Evolutionary conservation across 2,888 invertebrate genomes (phyloP).

Genomic region (Eilema depressum): DNA sequence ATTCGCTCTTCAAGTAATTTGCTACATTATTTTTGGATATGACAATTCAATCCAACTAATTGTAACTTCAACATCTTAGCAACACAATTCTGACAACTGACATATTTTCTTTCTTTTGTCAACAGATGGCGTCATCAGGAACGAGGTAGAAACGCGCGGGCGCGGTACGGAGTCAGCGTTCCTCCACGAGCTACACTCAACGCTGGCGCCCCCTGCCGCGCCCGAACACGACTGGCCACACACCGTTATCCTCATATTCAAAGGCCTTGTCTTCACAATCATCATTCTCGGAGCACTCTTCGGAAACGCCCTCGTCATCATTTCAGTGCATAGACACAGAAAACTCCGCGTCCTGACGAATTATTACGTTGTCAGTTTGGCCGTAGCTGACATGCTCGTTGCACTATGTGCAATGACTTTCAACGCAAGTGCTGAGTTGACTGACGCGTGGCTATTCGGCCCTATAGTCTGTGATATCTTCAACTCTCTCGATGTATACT

Average conservation of each 20-base stretch:
- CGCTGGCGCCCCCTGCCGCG: conserved; percentile 83
- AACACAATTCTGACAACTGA: neutral
- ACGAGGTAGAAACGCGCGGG: conserved; percentile 83
- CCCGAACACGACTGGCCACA: conserved; percentile 78
- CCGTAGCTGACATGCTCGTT: conserved; percentile 97
- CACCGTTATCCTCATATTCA: conserved; percentile 88
- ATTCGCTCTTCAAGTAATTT: too few relatives aligned
- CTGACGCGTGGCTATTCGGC: conserved; percentile 96
- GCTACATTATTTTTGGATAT: too few relatives aligned
- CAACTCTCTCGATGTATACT: conserved; percentile 97
- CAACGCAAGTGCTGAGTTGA: conserved; percentile 95
- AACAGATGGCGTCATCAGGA: conserved; percentile 76
- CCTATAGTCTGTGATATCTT: conserved; percentile 97
- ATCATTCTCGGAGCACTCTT: conserved; percentile 96
- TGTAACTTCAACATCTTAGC: too few relatives aligned
- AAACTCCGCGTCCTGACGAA: conserved; percentile 96
- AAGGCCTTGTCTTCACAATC: conserved; percentile 92
- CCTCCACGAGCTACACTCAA: conserved; percentile 79
- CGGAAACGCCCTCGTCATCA: conserved; percentile 97
- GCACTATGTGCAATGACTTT: conserved; percentile 97
- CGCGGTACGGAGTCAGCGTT: conserved; percentile 84
- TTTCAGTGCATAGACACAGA: conserved; percentile 93
- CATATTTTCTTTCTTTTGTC: conserved; percentile 38
- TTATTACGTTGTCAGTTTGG: conserved; percentile 97
- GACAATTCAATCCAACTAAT: too few relatives aligned